Base-by-base conservation (phyloP, 2,113 vertebrate genomes). In the Danionella cerebrum region DNA sequence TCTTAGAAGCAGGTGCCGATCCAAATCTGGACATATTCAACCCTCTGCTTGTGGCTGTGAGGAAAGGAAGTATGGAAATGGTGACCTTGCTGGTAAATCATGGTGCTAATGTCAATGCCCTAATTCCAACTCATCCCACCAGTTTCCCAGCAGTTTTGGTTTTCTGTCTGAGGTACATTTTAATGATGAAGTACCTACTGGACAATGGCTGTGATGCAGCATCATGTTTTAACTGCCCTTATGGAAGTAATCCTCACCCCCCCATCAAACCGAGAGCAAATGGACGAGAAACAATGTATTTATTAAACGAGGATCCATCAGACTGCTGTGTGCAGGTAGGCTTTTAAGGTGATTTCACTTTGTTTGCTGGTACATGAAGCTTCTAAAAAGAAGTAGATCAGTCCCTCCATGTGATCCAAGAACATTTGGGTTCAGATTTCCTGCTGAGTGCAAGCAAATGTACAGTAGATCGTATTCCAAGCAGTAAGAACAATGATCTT, bases 71-170 rank as follows among this genome's bases (percentile, higher is more conserved):
- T 77, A 73, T 92, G 62, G 84, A 87, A 70, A 93, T 85, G 16
- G 88, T 95, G 75, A 83, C 84, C 64, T 74, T 96, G 60, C 87
- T 98, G 60, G 84, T 98, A 52, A 85, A 91, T 65, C 87, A 94
- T 0, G 93, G 93, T 1, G 95, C 96, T 16, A 84, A 98, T 58
- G 85, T 98, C 52, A 87, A 98, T 38, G 90, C 90, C 33, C 79
- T 82, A 19, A 85, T 98, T 64, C 81, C 90, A 57, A 91, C 90
- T 24, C 93, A 95, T 67, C 93, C 93, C 50, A 96, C 95, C 11
- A 70, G 89, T 38, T 98, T 98, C 83, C 95, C 96, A 0, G 92
- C 92, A 1, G 86, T 91, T 50, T 88, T 95, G 79, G 91, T 97
- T 90, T 96, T 97, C 82, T 88, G 89, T 8, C 90, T 94, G 89